These are phyloP conservation scores for Donacobius atricapilla DNA, from an alignment of 2,113 vertebrate genomes.

Conservation along the genomic window DNA sequence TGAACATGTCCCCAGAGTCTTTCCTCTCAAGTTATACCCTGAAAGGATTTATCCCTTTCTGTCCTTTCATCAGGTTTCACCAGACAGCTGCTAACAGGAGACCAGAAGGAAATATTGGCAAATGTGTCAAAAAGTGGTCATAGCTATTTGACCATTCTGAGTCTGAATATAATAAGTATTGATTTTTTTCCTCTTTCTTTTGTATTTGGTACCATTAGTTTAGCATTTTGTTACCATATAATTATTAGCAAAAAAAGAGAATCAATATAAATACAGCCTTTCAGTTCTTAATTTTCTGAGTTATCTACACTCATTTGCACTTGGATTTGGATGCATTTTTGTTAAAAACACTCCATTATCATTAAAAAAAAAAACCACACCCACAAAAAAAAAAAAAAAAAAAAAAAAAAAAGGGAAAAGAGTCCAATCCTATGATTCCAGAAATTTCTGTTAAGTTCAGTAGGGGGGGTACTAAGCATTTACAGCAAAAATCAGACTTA, in stretches of 20 bases:
- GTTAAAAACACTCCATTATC: background rate
- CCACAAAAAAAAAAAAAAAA: background rate
- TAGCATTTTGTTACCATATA: slow-evolving; percentile 15
- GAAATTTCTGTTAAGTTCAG: background rate
- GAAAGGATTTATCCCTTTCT: background rate
- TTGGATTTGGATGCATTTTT: background rate
- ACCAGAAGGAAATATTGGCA: slow-evolving; percentile 9
- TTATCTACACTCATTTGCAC: background rate
- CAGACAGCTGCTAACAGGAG: slow-evolving; percentile 5
- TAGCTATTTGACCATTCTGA: slow-evolving; percentile 16
- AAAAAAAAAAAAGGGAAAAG: accelerated
- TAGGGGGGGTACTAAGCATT: background rate
- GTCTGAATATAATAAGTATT: slow-evolving; percentile 8
- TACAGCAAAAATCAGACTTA: background rate
- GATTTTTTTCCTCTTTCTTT: background rate
- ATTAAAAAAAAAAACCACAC: background rate
- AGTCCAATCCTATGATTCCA: background rate
- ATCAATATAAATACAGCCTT: background rate
- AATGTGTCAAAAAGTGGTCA: slow-evolving; percentile 30
- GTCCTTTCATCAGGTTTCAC: background rate
- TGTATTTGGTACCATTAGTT: background rate
- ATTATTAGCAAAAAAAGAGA: background rate
- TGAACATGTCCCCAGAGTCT: background rate
- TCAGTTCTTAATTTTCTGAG: background rate
- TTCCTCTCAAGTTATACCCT: background rate